phyloP scores from a whole-genome alignment of 2,888 invertebrate species.

The Netelia fuscicornis region DNA sequence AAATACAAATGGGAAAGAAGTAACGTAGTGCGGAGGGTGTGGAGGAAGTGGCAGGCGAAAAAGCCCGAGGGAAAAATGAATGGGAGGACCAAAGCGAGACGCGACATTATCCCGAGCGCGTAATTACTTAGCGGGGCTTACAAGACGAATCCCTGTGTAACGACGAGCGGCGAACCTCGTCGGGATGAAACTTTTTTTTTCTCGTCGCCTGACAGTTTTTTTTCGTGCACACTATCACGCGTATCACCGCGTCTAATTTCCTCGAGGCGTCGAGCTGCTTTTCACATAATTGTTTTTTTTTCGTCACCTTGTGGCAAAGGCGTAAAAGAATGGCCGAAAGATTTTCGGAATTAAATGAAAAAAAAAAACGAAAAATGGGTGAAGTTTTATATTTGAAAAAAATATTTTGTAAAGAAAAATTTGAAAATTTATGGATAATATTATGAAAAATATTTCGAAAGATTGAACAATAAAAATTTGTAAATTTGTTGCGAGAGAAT shows the following conservation, averaged over 20 bases:
- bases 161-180: constrained; percentile 29
- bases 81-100: constrained; percentile 31
- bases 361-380: neutral
- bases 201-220: constrained; percentile 8
- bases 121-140: constrained; percentile 55
- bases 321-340: neutral
- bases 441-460: neutral
- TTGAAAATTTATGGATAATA: neutral
- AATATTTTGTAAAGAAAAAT: neutral
- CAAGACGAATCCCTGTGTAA: constrained; percentile 24
- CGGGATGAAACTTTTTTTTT: constrained; percentile 30
- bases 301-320: neutral
- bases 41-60: neutral
- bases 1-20: neutral
- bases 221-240: neutral
- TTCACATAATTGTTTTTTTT: constrained; percentile 36
- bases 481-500: constrained; percentile 15
- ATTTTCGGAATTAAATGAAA: neutral
- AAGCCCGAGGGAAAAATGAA: constrained; percentile 35
- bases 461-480: constrained; percentile 25
- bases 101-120: constrained; percentile 41
- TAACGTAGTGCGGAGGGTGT: neutral
- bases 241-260: constrained; percentile 31
- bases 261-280: neutral
- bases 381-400: neutral